These are phyloP conservation scores for Callimorpha dominula DNA, from an alignment of 2,888 invertebrate species.

Conservation along the genomic window DNA sequence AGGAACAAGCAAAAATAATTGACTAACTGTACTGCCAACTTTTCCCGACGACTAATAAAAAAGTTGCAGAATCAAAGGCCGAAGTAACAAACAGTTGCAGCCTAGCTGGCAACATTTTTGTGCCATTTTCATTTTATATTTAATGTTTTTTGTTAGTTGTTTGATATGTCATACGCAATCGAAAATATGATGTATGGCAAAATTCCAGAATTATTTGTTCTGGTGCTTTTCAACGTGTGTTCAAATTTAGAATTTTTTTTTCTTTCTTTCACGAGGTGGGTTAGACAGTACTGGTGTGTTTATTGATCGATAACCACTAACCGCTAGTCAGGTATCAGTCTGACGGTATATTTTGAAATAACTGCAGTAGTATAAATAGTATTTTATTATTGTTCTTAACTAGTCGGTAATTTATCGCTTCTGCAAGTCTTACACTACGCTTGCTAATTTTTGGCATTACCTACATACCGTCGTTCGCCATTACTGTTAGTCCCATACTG, in stretches of 20 bases:
- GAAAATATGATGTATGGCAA: not conserved
- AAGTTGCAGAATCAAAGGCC: not conserved
- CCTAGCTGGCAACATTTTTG: not conserved
- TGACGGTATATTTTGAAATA: not conserved
- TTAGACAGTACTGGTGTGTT: too few species aligned
- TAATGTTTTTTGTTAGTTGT: not conserved
- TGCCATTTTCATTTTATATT: not conserved
- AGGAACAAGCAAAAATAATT: too few species aligned
- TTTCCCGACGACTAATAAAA: not conserved
- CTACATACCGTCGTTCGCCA: not conserved
- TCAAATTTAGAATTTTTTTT: not conserved
- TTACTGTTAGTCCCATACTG: not conserved
- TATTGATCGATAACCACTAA: too few species aligned
- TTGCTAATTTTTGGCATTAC: not conserved
- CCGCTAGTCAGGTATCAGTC: not conserved
- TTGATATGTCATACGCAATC: too few species aligned
- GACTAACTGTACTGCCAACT: too few species aligned
- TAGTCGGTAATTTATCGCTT: not conserved
- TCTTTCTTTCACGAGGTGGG: not conserved
- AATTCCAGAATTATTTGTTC: not conserved
- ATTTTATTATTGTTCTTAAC: not conserved
- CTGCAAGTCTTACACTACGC: not conserved
- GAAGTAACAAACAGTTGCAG: not conserved
- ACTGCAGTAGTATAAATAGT: not conserved
- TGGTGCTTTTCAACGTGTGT: not conserved